These are phyloP conservation scores for Nasua narica DNA, from an alignment of 2,797 vertebrate species.

Conservation along the genomic window DNA sequence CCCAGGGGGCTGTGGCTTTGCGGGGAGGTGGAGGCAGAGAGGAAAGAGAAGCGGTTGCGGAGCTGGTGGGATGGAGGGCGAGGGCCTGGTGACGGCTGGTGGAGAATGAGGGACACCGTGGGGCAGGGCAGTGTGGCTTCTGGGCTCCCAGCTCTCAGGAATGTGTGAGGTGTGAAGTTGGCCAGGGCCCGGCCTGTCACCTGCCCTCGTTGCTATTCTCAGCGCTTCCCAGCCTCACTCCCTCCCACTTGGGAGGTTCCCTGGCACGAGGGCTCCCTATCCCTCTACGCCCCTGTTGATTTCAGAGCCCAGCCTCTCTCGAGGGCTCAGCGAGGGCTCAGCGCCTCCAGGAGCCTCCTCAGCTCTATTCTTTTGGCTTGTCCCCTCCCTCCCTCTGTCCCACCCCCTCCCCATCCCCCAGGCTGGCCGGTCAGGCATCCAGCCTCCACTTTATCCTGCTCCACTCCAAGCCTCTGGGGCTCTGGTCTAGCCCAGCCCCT, in stretches of 20 bases:
- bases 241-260: conserved; percentile 52
- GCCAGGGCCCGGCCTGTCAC: conserved; percentile 42
- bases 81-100: background rate
- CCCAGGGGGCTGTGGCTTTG: background rate
- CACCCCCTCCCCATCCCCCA: conserved; percentile 42
- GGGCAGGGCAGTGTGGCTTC: background rate
- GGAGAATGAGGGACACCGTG: background rate
- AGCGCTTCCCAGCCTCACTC: conserved; percentile 9
- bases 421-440: conserved; percentile 66
- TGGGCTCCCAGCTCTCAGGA: conserved; percentile 17
- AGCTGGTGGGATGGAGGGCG: background rate
- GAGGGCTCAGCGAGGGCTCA: background rate
- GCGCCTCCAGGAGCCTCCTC: background rate
- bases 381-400: background rate
- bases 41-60: background rate
- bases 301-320: background rate
- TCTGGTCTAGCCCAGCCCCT: conserved; percentile 43
- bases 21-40: background rate
- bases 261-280: conserved; percentile 37
- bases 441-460: conserved; percentile 33
- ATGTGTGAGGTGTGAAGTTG: conserved; percentile 56
- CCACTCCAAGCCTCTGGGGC: conserved; percentile 38
- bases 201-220: conserved; percentile 66
- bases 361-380: conserved; percentile 1
- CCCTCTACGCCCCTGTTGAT: conserved; percentile 3